Base-by-base conservation (phyloP, 1,140 invertebrate genomes). In the Sitophilus oryzae region DNA sequence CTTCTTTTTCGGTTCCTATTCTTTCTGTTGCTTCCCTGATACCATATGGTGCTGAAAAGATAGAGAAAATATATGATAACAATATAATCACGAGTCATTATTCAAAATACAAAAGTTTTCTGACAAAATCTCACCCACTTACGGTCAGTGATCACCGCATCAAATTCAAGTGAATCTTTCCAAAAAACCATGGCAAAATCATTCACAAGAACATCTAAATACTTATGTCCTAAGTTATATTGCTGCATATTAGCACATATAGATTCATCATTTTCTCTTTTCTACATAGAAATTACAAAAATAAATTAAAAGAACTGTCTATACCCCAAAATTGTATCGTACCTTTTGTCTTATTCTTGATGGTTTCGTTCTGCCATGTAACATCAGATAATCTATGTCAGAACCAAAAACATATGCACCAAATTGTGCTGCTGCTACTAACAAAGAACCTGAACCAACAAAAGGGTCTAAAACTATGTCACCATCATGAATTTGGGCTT, bases 91-190 rank as follows among this genome's bases (percentile, higher is more conserved):
- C 8, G 5, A 38, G 4, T n/a, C 14, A 9, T 8, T 4, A 14
- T 14, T 15, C 3, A 38, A 22, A 22, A 3, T 14, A 9, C 16
- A 20, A 22, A 15, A 11, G 11, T 19, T 5, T 20, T 20, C 21
- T 35, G 25, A 30, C n/a, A 14, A 35, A n/a, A n/a, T 4, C 6
- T 35, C n/a, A 36, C 6, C n/a, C 30, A 44, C 10, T 84, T 80
- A 96, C 93, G 94, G 76, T 97, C 94, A 38, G 93, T 95, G 42
- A 98, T 86, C 56, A 95, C 92, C 40, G 89, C 82, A 74, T 96
- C 91, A 62, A 95, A 83, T 59, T 74, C 69, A 14, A 90, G 68
- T 14, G 77, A 66, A 2, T 79, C 63, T 56, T 79, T 80, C 91
- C 91, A 96, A 56, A 92, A 70, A 1, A 85, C 82, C 59, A 82